Conservation (phyloP, 2,797 vertebrate species). For the Scolopax rusticola region DNA sequence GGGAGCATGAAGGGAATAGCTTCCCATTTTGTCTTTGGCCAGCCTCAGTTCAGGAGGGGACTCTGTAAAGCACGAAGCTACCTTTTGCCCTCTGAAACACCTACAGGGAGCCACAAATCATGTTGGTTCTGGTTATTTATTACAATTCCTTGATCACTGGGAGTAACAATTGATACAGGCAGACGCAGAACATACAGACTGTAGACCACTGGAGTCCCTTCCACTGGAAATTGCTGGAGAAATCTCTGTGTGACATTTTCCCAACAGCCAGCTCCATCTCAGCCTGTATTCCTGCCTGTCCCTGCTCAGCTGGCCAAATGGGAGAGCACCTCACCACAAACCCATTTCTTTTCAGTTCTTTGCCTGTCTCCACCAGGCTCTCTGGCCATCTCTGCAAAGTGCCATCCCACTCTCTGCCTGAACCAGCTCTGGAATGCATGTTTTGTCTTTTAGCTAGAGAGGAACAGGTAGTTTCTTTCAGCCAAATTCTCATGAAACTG, state of each 20-base stretch:
- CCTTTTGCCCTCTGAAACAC: not conserved
- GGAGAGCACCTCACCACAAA: not conserved
- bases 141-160: not conserved
- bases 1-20: not conserved
- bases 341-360: not conserved
- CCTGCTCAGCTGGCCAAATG: not conserved
- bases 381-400: not conserved
- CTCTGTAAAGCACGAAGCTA: not conserved
- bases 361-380: not conserved
- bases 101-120: not conserved
- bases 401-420: not conserved
- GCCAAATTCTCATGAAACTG: not conserved
- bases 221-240: not conserved
- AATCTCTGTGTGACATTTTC: not conserved
- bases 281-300: not conserved
- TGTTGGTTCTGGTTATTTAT: conserved; percentile 23
- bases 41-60: not conserved
- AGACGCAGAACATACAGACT: not conserved
- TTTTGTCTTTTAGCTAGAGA: not conserved
- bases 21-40: not conserved
- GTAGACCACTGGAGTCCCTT: not conserved
- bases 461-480: not conserved
- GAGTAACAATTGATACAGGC: conserved; percentile 15
- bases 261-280: not conserved
- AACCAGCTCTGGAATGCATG: not conserved